Evolutionary conservation across 1,140 invertebrate species (phyloP).

Genomic region (Melipona quadrifasciata): DNA sequence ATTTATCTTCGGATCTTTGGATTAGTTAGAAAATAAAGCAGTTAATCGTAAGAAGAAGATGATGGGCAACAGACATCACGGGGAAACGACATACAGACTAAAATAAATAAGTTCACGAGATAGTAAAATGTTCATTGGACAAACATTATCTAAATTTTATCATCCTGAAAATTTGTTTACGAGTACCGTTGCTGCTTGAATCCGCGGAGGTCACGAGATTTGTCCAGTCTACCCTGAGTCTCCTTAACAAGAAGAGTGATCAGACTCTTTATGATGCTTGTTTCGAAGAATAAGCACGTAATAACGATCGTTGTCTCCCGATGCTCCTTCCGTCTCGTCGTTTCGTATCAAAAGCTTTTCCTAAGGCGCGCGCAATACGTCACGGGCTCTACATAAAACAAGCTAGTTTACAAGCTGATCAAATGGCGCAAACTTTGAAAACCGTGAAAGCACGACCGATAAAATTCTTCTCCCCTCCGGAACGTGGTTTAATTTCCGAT

Average conservation of each 20-base stretch:
- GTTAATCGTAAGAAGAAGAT: not conserved
- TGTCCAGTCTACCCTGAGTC: too few relatives aligned
- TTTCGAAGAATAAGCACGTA: slow-evolving; percentile 6
- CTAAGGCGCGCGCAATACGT: slow-evolving; percentile 24
- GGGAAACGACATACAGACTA: not conserved
- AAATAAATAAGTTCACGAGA: slow-evolving; percentile 34
- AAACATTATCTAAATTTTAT: slow-evolving; percentile 63
- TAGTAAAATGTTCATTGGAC: slow-evolving; percentile 71
- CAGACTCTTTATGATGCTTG: slow-evolving; percentile 5
- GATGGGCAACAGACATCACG: not conserved
- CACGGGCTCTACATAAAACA: slow-evolving; percentile 41
- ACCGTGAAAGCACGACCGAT: slow-evolving; percentile 2
- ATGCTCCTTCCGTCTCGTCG: not conserved
- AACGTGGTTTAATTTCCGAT: not conserved
- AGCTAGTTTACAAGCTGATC: slow-evolving; percentile 46
- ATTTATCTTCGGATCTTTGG: accelerated
- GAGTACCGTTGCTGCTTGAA: not conserved
- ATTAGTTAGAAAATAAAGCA: not conserved
- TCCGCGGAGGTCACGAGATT: not conserved
- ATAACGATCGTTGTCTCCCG: slow-evolving; percentile 35
- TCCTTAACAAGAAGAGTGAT: not conserved
- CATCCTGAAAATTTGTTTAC: not conserved
- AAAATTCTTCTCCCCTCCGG: not conserved
- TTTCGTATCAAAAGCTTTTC: slow-evolving; percentile 26
- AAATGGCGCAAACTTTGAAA: slow-evolving; percentile 11